phyloP scores from a whole-genome alignment of 1,140 invertebrate genomes.

The Seison nebaliae region DNA sequence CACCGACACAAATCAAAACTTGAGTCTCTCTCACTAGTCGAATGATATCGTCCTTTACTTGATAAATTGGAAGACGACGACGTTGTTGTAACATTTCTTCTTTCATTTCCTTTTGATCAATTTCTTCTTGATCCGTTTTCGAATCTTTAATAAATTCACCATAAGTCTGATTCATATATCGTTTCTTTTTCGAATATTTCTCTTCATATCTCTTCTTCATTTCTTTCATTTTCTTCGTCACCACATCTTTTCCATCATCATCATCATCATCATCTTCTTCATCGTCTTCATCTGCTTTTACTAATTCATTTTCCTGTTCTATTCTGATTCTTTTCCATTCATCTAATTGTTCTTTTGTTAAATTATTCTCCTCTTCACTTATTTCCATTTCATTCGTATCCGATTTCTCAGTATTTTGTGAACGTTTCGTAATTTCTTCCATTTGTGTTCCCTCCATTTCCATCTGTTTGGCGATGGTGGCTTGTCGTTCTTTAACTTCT shows the following conservation, averaged over 20 bases:
- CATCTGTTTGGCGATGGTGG: constrained; percentile 95
- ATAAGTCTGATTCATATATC: constrained; percentile 90
- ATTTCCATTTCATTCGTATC: too few relatives aligned
- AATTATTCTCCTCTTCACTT: constrained; percentile 46
- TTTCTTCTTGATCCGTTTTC: constrained; percentile 58
- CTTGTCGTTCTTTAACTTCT: constrained; percentile 76
- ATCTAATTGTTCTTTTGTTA: constrained; percentile 12
- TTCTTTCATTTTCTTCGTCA: too few relatives aligned
- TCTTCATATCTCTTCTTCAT: constrained; percentile 14
- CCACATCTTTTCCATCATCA: constrained; percentile 36
- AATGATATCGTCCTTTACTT: constrained; percentile 45
- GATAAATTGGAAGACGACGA: constrained; percentile 74
- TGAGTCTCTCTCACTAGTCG: constrained; percentile 65
- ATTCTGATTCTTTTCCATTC: background rate
- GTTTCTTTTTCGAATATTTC: constrained; percentile 47
- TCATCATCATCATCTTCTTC: constrained; percentile 23
- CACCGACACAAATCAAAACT: constrained; percentile 80
- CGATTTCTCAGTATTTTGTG: too few relatives aligned
- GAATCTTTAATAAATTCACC: constrained; percentile 59
- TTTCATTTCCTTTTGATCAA: constrained; percentile 51
- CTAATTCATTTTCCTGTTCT: background rate
- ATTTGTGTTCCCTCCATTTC: constrained; percentile 81
- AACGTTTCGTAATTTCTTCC: constrained; percentile 79
- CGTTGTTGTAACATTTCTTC: constrained; percentile 57
- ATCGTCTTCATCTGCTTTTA: constrained; percentile 20